Percentiles rank a stretch among this genome's conserved stretches.
Conservation (phyloP, 2,888 invertebrate species). For the Apamea anceps region DNA sequence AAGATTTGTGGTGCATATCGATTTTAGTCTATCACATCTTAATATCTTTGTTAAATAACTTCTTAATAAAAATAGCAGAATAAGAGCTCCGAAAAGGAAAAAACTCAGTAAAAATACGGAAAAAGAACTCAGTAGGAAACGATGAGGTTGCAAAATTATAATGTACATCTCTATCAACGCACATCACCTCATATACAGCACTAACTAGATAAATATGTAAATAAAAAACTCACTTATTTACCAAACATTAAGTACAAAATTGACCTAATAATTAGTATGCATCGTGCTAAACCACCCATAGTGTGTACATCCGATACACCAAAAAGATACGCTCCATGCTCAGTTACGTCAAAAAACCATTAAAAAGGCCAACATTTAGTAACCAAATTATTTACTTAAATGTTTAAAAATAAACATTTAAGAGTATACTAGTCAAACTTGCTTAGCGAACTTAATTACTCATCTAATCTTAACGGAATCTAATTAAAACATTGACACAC, state of each 20-base stretch:
- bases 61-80: background rate
- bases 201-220: background rate
- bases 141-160: background rate
- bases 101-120: no score
- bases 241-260: constrained; percentile 15
- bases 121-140: background rate
- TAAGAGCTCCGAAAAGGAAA: background rate
- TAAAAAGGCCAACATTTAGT: constrained; percentile 36
- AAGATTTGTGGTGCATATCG: no score
- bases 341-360: constrained; percentile 58
- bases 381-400: constrained; percentile 39
- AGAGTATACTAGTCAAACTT: constrained; percentile 36
- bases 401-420: constrained; percentile 39
- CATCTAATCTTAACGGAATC: constrained; percentile 69
- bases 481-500: constrained; percentile 82
- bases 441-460: constrained; percentile 68
- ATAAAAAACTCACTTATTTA: background rate
- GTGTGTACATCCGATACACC: constrained; percentile 28
- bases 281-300: background rate
- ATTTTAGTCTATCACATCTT: background rate
- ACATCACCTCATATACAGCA: background rate
- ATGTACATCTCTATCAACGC: background rate
- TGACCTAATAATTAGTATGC: constrained; percentile 28
- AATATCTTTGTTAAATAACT: background rate
- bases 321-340: constrained; percentile 33